Evolutionary conservation across 2,797 vertebrate species (phyloP).

Genomic region (Leptodactylus fallax): DNA sequence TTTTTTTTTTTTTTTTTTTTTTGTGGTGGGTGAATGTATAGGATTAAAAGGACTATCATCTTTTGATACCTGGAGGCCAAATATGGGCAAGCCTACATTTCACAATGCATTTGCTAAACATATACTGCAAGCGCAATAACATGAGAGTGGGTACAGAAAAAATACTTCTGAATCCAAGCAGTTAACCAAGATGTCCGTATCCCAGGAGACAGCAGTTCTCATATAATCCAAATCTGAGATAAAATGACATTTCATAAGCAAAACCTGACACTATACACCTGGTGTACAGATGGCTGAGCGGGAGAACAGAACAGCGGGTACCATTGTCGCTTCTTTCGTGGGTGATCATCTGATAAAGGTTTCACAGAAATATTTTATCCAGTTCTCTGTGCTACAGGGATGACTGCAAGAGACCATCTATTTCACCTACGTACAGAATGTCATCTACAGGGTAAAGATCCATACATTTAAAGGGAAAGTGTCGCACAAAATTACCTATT

Average conservation of each 20-base stretch:
- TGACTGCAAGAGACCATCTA: background rate
- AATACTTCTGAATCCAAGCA: background rate
- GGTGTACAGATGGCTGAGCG: background rate
- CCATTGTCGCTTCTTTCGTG: background rate
- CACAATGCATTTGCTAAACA: too few species aligned
- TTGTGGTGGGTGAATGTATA: too few species aligned
- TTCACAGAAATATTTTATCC: background rate
- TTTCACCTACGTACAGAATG: too few species aligned
- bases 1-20: too few species aligned
- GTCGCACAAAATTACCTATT: too few species aligned
- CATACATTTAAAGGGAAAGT: too few species aligned
- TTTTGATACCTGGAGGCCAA: too few species aligned
- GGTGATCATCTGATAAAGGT: background rate
- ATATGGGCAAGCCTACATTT: too few species aligned
- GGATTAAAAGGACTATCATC: too few species aligned
- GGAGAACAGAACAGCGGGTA: background rate
- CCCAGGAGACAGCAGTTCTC: background rate
- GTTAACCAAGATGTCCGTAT: background rate
- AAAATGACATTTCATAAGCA: background rate
- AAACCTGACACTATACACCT: conserved; percentile 15
- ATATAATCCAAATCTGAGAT: background rate
- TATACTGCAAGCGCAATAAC: background rate
- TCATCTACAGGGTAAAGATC: background rate
- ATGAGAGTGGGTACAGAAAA: background rate
- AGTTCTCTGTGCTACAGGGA: background rate